Percentiles rank a stretch among this genome's conserved stretches.
These are phyloP conservation scores for Antheraea mylitta DNA, from an alignment of 1,140 invertebrate species.

Conservation along the genomic window DNA sequence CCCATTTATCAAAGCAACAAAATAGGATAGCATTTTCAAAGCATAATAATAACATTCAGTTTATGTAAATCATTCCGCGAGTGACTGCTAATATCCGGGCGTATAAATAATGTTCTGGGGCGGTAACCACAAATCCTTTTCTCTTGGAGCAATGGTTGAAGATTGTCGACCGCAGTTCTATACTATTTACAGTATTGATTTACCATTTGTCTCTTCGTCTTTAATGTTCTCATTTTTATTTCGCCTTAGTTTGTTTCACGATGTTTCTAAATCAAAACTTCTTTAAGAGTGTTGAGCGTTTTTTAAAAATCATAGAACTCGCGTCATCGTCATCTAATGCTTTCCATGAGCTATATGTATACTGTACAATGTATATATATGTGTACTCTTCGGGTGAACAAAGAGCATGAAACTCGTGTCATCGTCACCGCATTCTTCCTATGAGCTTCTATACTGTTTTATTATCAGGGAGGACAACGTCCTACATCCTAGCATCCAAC, in stretches of 20 bases:
- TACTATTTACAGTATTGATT: slow-evolving; percentile 12
- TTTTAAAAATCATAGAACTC: too few species aligned
- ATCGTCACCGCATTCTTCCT: too few species aligned
- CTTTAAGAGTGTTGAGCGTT: too few species aligned
- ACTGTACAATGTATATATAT: too few species aligned
- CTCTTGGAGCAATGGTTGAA: slow-evolving; percentile 17
- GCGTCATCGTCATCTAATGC: too few species aligned
- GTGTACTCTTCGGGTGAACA: too few species aligned
- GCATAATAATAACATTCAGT: slow-evolving; percentile 33
- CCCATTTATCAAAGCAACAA: slow-evolving; percentile 9
- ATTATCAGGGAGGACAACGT: too few species aligned
- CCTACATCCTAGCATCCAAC: too few species aligned
- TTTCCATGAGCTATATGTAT: too few species aligned
- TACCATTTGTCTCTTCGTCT: slow-evolving; percentile 6
- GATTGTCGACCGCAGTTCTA: slow-evolving; percentile 17
- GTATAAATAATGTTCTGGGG: slow-evolving; percentile 42
- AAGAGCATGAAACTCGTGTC: too few species aligned
- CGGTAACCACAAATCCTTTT: slow-evolving; percentile 32
- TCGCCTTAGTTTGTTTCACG: background rate
- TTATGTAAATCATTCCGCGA: slow-evolving; percentile 43
- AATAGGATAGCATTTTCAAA: slow-evolving; percentile 5
- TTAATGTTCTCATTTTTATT: background rate
- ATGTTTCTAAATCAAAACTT: too few species aligned
- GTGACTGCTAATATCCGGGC: slow-evolving; percentile 45
- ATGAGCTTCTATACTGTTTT: too few species aligned